These are phyloP conservation scores for Selene dorsalis DNA, from an alignment of 2,797 vertebrate genomes.

Conservation along the genomic window DNA sequence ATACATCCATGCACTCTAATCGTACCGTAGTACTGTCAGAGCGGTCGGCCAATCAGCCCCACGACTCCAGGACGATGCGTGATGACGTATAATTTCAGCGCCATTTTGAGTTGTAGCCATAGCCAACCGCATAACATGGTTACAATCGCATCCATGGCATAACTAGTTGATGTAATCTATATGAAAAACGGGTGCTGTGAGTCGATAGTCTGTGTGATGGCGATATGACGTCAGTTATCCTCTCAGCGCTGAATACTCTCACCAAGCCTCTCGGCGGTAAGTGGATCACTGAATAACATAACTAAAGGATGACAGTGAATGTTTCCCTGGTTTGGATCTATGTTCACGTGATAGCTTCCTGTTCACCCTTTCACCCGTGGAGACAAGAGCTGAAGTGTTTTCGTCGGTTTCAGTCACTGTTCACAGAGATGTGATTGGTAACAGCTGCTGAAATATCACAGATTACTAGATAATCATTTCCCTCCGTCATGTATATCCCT, in stretches of 20 bases:
- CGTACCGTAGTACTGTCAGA: too few species aligned
- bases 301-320: background rate
- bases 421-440: too few species aligned
- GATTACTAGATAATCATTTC: too few species aligned
- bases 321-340: background rate
- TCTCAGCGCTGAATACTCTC: conserved; percentile 67
- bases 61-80: background rate
- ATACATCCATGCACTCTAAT: too few species aligned
- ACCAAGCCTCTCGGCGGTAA: conserved; percentile 73
- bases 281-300: conserved; percentile 14
- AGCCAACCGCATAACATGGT: background rate
- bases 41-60: conserved; percentile 28
- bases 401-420: too few species aligned
- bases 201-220: background rate
- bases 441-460: too few species aligned
- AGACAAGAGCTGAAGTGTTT: too few species aligned
- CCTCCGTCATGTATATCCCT: too few species aligned
- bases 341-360: too few species aligned
- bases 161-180: background rate
- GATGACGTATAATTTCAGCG: conserved; percentile 67
- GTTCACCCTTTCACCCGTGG: too few species aligned
- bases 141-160: background rate
- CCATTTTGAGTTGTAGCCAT: background rate
- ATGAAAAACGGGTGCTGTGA: background rate
- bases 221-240: conserved; percentile 69